Evolutionary conservation across 2,797 vertebrate species (phyloP), one percentile per base, ranked within the genome.

Genomic region (Spinus olivaceus): DNA sequence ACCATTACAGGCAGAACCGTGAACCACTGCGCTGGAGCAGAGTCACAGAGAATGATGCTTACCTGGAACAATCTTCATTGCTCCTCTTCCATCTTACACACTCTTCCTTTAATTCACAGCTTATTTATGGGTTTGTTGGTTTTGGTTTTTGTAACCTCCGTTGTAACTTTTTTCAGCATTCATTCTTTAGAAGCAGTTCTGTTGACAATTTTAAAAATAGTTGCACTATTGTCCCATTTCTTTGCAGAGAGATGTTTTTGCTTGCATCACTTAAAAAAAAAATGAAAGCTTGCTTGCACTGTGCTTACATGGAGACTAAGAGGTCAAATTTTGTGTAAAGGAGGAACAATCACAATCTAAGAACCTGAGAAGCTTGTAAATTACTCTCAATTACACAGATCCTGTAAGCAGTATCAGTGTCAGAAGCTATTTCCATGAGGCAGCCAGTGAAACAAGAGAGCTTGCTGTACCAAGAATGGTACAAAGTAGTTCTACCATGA

Each of bases 311-410:
- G 33, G 44, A 73, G 89, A 70, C 35, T 77, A 54, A 84, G 50
- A 76, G 27, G 85, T 85, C 69, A 89, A 61, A 64, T 71, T 81
- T 54, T 86, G 50, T 74, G 53, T 56, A 86, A 90, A 81, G 25
- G 8, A 42, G 53, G 28, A 78, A 18, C 33, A 85, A 78, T 80
- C 61, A 44, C 42, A 92, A 57, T 87, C 85, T 94, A 78, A 92
- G 87, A 94, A 92, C 76, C 30, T 80, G 72, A 92, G 82, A 86
- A 94, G 84, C 87, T 67, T 95, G 92, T 95, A 96, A 96, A 96
- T 96, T 96, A 92, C 53, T 46, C 72, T 85, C 60, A 94, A 93
- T 94, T 94, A 87, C 60, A 82, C 22, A 83, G 84, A 87, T 91
- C 53, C 74, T 77, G 33, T 64, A 71, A 83, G 71, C n/a, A 84